phyloP scores from a whole-genome alignment of 2,113 vertebrate species.

The Urocolius indicus region DNA sequence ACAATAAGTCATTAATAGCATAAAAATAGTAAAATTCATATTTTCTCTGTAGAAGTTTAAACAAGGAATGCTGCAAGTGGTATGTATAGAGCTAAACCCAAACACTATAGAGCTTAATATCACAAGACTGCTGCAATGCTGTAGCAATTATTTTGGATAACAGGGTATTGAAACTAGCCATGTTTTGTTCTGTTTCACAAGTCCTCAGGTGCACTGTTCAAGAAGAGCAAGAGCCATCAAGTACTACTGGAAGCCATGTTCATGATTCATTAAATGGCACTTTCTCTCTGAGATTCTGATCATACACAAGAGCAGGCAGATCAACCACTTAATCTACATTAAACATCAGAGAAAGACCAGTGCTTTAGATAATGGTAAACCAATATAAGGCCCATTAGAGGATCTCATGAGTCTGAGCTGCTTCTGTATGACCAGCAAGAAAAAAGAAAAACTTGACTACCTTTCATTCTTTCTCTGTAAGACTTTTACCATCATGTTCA shows the following conservation, averaged over 20 bases:
- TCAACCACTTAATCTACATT: accelerated
- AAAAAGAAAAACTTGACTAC: not conserved
- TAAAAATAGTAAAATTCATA: not conserved
- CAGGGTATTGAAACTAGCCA: not conserved
- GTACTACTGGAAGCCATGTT: not conserved
- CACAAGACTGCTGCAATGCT: not conserved
- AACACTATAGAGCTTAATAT: not conserved
- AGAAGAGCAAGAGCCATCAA: not conserved
- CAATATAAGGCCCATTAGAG: not conserved
- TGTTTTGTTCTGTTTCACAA: not conserved
- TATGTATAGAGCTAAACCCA: not conserved
- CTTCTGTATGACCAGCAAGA: not conserved
- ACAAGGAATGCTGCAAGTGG: not conserved
- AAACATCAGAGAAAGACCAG: not conserved
- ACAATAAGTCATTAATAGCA: not conserved
- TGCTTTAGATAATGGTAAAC: not conserved
- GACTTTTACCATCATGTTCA: not conserved
- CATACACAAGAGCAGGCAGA: not conserved
- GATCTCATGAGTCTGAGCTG: not conserved
- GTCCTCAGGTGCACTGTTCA: not conserved
- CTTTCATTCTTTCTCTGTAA: not conserved
- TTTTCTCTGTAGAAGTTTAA: not conserved
- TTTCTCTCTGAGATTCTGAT: not conserved
- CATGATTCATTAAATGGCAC: not conserved
- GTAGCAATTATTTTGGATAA: not conserved